phyloP scores from a whole-genome alignment of 2,888 invertebrate genomes.

The Drosophila melanosoma region DNA sequence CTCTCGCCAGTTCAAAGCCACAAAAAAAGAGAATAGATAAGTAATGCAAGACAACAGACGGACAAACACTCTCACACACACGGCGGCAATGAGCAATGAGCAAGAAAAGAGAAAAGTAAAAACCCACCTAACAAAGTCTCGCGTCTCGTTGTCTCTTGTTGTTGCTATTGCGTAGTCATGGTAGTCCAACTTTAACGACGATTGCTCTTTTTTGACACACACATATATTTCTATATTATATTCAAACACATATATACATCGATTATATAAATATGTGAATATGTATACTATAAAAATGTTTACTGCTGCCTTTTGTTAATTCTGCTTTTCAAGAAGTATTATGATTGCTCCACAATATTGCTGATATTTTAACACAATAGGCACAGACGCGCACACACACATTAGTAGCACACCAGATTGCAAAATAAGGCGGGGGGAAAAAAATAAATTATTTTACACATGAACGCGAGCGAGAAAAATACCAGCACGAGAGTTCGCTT shows the following conservation, averaged over 20 bases:
- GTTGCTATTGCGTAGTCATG: constrained; percentile 79
- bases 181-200: constrained; percentile 67
- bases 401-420: constrained; percentile 32
- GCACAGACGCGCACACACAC: constrained; percentile 35
- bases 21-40: constrained; percentile 32
- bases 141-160: constrained; percentile 63
- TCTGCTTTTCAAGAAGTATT: constrained; percentile 33
- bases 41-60: constrained; percentile 44
- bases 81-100: constrained; percentile 38
- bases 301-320: constrained; percentile 54
- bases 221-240: constrained; percentile 4
- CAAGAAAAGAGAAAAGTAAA: constrained; percentile 52
- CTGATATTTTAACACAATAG: constrained; percentile 32
- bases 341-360: constrained; percentile 27
- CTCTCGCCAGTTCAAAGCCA: constrained; percentile 39
- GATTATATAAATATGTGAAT: constrained; percentile 71
- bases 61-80: constrained; percentile 27
- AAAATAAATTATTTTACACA: constrained; percentile 72
- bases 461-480: constrained; percentile 56
- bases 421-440: constrained; percentile 45
- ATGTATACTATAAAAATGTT: constrained; percentile 70
- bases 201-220: constrained; percentile 65
- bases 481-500: constrained; percentile 67
- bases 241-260: constrained; percentile 54
- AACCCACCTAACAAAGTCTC: constrained; percentile 56